Evolutionary conservation across 2,888 invertebrate genomes (phyloP).

Genomic region (Anagyrus pseudococci): DNA sequence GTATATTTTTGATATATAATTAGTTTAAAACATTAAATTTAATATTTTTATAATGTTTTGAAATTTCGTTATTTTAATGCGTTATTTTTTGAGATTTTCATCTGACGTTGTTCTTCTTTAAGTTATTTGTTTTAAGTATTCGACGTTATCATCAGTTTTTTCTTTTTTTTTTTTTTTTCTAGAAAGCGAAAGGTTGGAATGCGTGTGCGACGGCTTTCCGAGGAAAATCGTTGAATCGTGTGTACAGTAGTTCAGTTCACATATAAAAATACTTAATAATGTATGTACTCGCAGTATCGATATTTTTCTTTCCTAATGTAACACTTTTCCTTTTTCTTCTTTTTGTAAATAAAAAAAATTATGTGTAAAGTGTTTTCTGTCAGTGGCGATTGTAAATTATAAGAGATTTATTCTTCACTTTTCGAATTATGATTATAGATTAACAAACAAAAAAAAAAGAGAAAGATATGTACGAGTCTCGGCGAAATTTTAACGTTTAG

Average conservation of each 20-base stretch:
- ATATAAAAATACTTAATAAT: constrained; percentile 26
- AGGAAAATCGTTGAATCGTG: constrained; percentile 31
- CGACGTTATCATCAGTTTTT: constrained; percentile 33
- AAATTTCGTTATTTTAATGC: neutral
- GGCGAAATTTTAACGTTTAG: constrained; percentile 29
- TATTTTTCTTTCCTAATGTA: constrained; percentile 12
- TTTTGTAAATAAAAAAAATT: constrained; percentile 38
- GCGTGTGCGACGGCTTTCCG: constrained; percentile 7
- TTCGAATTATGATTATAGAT: constrained; percentile 19
- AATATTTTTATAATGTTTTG: neutral
- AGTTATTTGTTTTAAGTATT: constrained; percentile 37
- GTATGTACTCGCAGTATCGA: constrained; percentile 30
- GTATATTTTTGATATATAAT: too few species aligned
- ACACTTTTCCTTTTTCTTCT: constrained; percentile 15
- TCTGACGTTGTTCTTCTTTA: constrained; percentile 18
- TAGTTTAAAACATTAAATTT: too few species aligned
- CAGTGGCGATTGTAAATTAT: constrained; percentile 29
- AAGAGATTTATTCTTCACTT: constrained; percentile 23
- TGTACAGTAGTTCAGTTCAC: constrained; percentile 37
- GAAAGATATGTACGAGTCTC: constrained; percentile 11
- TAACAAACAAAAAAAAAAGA: constrained; percentile 8
- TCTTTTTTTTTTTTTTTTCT: constrained; percentile 25
- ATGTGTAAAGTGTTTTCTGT: constrained; percentile 34
- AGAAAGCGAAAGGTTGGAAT: constrained; percentile 13
- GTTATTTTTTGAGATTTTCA: constrained; percentile 34